Conservation (phyloP, 2,797 vertebrate species). For the Momotus momota region DNA sequence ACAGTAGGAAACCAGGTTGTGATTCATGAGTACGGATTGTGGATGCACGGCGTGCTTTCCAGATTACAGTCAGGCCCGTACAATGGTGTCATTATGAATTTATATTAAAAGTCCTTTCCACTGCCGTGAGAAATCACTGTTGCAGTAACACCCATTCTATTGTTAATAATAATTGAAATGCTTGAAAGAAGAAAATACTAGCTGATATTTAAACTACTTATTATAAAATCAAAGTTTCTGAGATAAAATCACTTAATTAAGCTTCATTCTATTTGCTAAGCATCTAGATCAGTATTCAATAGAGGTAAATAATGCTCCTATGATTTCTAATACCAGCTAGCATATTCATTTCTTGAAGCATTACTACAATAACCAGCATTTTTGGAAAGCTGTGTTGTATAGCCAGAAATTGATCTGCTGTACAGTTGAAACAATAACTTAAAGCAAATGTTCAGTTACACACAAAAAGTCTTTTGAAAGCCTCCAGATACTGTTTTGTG, state of each 20-base stretch:
- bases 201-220: slow-evolving; percentile 54
- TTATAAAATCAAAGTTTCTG: slow-evolving; percentile 58
- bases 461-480: background rate
- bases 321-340: slow-evolving; percentile 41
- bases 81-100: slow-evolving; percentile 19
- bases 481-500: background rate
- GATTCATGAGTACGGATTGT: background rate
- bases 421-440: slow-evolving; percentile 10
- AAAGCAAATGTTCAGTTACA: slow-evolving; percentile 19
- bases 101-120: slow-evolving; percentile 53
- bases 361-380: slow-evolving; percentile 35
- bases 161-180: slow-evolving; percentile 42
- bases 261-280: slow-evolving; percentile 59
- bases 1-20: background rate
- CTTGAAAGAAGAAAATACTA: slow-evolving; percentile 54
- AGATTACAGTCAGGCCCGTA: slow-evolving; percentile 30
- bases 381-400: slow-evolving; percentile 9
- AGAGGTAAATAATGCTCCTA: slow-evolving; percentile 54
- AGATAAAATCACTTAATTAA: slow-evolving; percentile 66
- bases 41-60: background rate
- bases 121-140: slow-evolving; percentile 23
- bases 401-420: slow-evolving; percentile 11
- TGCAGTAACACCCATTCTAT: slow-evolving; percentile 22
- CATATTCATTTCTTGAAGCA: slow-evolving; percentile 41
- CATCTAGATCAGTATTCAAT: slow-evolving; percentile 44